Conservation (phyloP, 2,888 invertebrate genomes). For the Allacma fusca region DNA sequence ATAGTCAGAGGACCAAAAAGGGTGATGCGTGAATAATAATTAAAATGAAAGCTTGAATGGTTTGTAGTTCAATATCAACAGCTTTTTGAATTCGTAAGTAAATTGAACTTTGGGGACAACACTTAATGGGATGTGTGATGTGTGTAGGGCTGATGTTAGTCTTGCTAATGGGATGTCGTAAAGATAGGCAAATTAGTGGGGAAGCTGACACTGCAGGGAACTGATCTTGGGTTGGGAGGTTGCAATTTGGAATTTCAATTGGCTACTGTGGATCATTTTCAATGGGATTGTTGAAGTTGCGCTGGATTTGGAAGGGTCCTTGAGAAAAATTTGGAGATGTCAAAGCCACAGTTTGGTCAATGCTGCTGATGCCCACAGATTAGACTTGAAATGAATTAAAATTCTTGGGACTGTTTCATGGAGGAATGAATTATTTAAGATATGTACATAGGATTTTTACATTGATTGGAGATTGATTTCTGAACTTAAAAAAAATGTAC, state of each 20-base stretch:
- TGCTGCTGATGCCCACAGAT: neutral
- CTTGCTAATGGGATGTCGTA: neutral
- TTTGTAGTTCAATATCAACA: constrained; percentile 29
- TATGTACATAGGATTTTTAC: too few species aligned
- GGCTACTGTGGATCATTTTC: too few species aligned
- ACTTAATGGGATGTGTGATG: neutral
- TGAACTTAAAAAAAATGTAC: too few species aligned
- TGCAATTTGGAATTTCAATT: too few species aligned
- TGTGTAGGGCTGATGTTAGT: neutral
- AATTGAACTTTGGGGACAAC: neutral
- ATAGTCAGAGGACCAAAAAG: neutral
- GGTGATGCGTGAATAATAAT: neutral
- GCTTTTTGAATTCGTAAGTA: neutral
- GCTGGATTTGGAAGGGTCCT: neutral
- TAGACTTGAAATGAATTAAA: too few species aligned
- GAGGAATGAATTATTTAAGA: too few species aligned
- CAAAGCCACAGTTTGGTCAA: neutral
- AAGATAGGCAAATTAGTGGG: neutral
- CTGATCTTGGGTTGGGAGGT: too few species aligned
- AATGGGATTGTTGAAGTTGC: too few species aligned
- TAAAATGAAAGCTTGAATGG: constrained; percentile 9
- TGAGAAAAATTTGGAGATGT: neutral
- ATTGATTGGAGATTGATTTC: too few species aligned
- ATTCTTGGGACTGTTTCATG: too few species aligned
- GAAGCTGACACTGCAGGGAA: neutral